These are phyloP conservation scores for Sebastolobus altivelis DNA, from an alignment of 2,797 vertebrate species.

Conservation along the genomic window DNA sequence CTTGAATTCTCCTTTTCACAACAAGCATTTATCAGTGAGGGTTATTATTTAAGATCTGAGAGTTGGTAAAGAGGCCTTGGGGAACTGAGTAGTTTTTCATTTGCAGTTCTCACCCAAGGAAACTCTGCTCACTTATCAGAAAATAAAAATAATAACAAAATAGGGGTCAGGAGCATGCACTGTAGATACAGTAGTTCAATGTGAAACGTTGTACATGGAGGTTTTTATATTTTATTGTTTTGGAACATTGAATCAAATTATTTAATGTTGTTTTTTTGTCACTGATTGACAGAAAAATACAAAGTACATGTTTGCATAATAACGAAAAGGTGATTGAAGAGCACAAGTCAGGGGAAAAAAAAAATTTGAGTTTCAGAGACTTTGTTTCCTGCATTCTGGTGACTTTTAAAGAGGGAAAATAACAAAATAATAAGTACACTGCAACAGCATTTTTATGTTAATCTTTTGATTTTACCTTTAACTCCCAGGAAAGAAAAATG, in stretches of 20 bases:
- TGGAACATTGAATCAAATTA: background rate
- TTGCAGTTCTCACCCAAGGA: background rate
- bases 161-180: background rate
- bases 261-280: background rate
- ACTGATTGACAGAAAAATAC: too few species aligned
- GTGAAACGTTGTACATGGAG: background rate
- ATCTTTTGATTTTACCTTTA: too few species aligned
- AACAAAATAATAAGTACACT: too few species aligned
- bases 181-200: background rate
- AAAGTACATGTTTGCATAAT: too few species aligned
- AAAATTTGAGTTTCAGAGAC: too few species aligned
- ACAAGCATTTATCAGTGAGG: background rate
- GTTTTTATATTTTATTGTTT: background rate
- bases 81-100: background rate
- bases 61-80: conserved; percentile 7
- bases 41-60: background rate
- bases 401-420: too few species aligned
- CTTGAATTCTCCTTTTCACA: background rate
- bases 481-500: too few species aligned
- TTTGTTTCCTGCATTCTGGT: too few species aligned
- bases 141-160: background rate
- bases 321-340: background rate
- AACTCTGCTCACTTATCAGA: background rate
- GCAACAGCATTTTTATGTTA: too few species aligned
- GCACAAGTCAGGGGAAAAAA: background rate